phyloP scores from a whole-genome alignment of 2,797 vertebrate genomes.

The Myotis myotis region DNA sequence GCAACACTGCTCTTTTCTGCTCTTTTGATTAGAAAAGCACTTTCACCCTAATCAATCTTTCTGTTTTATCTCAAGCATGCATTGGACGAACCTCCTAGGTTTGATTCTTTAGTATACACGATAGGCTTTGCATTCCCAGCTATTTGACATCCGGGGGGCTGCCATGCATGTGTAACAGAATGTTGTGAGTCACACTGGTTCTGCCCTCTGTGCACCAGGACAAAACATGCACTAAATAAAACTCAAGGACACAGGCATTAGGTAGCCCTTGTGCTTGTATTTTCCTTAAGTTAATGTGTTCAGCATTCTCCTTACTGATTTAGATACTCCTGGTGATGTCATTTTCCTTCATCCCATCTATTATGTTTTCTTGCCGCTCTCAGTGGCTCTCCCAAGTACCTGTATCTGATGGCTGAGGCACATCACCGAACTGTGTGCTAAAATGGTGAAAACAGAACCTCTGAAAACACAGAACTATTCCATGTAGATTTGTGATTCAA shows the following conservation, averaged over 20 bases:
- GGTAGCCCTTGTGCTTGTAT: background rate
- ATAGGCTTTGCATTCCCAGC: background rate
- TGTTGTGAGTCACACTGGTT: background rate
- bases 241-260: background rate
- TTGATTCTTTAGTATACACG: background rate
- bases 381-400: background rate
- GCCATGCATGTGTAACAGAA: background rate
- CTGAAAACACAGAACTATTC: background rate
- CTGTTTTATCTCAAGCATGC: background rate
- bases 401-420: background rate
- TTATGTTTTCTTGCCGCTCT: background rate
- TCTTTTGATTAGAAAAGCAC: conserved; percentile 44
- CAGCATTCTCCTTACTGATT: background rate
- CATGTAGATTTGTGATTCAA: background rate
- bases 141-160: background rate
- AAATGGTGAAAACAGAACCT: conserved; percentile 5
- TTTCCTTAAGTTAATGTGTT: background rate
- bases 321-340: background rate
- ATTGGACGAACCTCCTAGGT: background rate
- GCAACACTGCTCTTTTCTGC: background rate
- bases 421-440: background rate
- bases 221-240: background rate
- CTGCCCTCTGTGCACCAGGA: background rate
- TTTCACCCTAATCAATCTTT: background rate
- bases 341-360: background rate